phyloP scores from a whole-genome alignment of 2,888 invertebrate species.

The Andrena praecox region DNA sequence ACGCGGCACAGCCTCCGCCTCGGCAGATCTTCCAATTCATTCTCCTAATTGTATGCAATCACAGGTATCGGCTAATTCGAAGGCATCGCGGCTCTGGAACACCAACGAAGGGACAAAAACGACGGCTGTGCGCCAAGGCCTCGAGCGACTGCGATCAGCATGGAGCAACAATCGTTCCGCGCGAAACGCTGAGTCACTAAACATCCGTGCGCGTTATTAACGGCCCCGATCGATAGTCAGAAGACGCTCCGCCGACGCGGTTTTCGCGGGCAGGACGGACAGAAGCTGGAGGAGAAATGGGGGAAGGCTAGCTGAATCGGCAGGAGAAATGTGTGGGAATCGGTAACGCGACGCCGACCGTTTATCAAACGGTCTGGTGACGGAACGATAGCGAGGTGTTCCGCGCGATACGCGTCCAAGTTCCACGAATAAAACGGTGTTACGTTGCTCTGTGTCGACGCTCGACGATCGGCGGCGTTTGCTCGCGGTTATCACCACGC shows the following conservation, averaged over 20 bases:
- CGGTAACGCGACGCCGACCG: constrained; percentile 30
- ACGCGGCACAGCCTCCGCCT: background rate
- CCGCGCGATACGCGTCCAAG: constrained; percentile 14
- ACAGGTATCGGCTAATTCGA: constrained; percentile 1
- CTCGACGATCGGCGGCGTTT: background rate
- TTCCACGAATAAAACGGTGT: constrained; percentile 13
- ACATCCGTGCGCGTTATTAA: background rate
- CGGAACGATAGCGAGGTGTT: constrained; percentile 22
- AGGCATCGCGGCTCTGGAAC: constrained; percentile 12
- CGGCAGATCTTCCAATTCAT: background rate
- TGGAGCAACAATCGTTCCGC: constrained; percentile 12
- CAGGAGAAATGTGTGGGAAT: constrained; percentile 27
- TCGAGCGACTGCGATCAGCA: background rate
- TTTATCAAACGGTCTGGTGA: constrained; percentile 18
- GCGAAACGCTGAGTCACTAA: constrained; percentile 5
- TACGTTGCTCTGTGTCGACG: constrained; percentile 9
- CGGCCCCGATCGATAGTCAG: constrained; percentile 19
- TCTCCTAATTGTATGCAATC: background rate
- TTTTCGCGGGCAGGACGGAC: background rate
- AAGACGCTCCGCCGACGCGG: background rate
- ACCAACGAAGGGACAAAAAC: constrained; percentile 2
- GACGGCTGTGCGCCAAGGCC: constrained; percentile 1
- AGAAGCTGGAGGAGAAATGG: constrained; percentile 17
- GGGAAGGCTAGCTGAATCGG: constrained; percentile 22
- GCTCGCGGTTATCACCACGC: constrained; percentile 21